Evolutionary conservation across 2,113 vertebrate genomes (phyloP).

Genomic region (Dasyornis broadbenti): DNA sequence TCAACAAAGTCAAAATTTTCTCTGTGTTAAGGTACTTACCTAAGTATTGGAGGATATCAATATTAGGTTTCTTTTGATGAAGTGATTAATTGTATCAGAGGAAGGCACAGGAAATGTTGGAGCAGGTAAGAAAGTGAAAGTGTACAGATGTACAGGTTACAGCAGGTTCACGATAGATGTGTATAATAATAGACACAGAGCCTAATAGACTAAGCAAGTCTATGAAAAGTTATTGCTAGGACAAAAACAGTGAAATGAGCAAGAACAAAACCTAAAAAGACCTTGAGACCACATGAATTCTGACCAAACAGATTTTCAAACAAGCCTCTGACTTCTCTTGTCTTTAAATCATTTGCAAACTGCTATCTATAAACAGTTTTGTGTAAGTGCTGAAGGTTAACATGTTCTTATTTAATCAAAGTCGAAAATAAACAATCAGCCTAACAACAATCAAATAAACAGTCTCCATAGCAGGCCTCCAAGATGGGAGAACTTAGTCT

Average conservation of each 20-base stretch:
- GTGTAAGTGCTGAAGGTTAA: neutral
- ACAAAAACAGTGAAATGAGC: neutral
- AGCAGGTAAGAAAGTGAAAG: neutral
- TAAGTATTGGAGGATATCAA: neutral
- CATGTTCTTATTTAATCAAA: neutral
- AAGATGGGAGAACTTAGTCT: neutral
- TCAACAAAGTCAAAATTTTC: neutral
- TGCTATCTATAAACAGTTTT: neutral
- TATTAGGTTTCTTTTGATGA: neutral
- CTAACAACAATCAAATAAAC: neutral
- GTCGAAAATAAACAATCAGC: neutral
- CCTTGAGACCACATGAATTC: neutral
- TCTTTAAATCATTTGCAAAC: neutral
- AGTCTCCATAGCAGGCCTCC: neutral
- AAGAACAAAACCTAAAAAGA: neutral
- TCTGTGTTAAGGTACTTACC: neutral
- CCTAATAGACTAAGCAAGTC: neutral
- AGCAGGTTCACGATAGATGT: neutral
- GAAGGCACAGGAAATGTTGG: neutral
- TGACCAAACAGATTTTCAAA: neutral
- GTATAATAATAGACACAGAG: neutral
- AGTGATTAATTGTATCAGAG: neutral
- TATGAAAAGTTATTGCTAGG: neutral
- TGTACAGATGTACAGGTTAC: neutral
- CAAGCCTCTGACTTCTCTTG: neutral